phyloP scores from a whole-genome alignment of 2,888 invertebrate species.

The Tetrapedia diversipes region DNA sequence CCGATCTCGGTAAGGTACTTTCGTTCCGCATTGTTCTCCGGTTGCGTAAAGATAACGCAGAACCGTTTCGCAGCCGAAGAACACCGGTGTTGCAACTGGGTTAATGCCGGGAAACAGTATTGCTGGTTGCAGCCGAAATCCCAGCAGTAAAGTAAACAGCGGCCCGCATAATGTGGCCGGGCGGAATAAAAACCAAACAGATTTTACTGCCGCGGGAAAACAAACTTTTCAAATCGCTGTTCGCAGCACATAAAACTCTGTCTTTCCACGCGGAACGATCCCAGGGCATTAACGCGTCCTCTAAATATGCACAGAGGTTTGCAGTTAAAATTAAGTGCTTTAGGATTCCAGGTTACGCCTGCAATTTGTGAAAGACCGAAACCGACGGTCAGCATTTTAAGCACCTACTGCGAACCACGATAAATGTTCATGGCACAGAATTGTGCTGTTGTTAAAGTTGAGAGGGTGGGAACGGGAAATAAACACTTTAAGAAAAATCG shows the following conservation, averaged over 20 bases:
- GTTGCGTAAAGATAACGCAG: slow-evolving; percentile 31
- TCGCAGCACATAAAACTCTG: slow-evolving; percentile 1
- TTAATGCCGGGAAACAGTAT: slow-evolving; percentile 41
- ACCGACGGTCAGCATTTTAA: no score
- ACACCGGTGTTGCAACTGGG: slow-evolving; percentile 34
- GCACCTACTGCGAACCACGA: no score
- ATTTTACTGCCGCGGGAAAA: slow-evolving; percentile 14
- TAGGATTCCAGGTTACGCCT: no score
- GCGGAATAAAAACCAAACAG: slow-evolving; percentile 28
- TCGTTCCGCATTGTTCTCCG: slow-evolving; percentile 11
- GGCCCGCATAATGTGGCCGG: slow-evolving; percentile 6
- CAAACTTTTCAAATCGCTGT: slow-evolving; percentile 17
- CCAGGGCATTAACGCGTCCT: neutral
- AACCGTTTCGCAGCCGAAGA: slow-evolving; percentile 18
- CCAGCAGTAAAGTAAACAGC: slow-evolving; percentile 31
- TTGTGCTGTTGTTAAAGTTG: no score
- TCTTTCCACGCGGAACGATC: neutral
- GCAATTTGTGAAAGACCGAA: no score
- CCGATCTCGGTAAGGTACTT: no score
- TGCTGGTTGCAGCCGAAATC: slow-evolving; percentile 41
- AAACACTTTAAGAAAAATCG: no score
- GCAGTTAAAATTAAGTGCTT: no score
- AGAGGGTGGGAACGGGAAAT: no score
- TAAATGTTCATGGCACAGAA: no score
- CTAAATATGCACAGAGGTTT: neutral